These are phyloP conservation scores for Aphodius sticticus DNA, from an alignment of 2,888 invertebrate genomes.

Conservation along the genomic window DNA sequence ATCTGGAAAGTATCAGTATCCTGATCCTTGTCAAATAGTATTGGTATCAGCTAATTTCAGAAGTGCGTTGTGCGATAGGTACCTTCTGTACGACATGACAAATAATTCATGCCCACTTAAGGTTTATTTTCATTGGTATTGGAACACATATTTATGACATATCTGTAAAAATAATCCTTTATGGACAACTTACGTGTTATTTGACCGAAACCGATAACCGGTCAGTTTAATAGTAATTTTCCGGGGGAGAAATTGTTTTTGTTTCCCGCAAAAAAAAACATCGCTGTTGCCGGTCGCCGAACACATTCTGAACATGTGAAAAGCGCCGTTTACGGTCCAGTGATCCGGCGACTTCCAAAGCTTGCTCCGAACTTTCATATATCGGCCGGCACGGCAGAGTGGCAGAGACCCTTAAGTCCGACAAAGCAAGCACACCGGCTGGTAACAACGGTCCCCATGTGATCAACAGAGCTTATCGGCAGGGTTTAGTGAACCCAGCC, in stretches of 20 bases:
- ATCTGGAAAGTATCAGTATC: too few relatives aligned
- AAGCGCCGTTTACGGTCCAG: not conserved
- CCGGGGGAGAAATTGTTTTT: not conserved
- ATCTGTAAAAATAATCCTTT: too few relatives aligned
- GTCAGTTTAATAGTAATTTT: not conserved
- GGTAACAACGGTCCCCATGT: not conserved
- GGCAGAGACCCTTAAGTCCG: not conserved
- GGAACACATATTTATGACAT: too few relatives aligned
- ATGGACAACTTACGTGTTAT: too few relatives aligned
- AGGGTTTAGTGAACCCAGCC: not conserved
- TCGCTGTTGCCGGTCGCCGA: not conserved
- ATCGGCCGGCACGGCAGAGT: not conserved
- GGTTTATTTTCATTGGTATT: too few relatives aligned
- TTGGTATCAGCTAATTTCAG: too few relatives aligned
- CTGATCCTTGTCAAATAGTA: too few relatives aligned
- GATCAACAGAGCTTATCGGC: not conserved
- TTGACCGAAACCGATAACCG: too few relatives aligned
- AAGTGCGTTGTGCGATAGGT: too few relatives aligned
- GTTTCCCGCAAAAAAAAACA: not conserved
- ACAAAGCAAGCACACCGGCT: not conserved
- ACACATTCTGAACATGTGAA: not conserved
- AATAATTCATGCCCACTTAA: too few relatives aligned
- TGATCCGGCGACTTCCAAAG: not conserved
- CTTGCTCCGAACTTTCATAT: not conserved
- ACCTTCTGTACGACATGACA: too few relatives aligned